These are phyloP conservation scores for Sebastes melanostomus DNA, from an alignment of 2,797 vertebrate species.

Conservation along the genomic window DNA sequence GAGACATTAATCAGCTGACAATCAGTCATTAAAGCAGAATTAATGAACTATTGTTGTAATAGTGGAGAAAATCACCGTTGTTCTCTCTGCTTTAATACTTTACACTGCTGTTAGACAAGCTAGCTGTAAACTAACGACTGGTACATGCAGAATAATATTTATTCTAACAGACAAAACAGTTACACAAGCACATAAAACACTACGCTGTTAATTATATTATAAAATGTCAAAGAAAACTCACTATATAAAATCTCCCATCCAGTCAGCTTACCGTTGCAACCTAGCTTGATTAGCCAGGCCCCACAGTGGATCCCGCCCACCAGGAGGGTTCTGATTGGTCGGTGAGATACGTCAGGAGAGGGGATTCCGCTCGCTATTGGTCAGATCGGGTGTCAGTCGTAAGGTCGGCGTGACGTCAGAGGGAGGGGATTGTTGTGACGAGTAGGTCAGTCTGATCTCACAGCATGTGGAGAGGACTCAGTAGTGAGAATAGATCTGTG, in stretches of 20 bases:
- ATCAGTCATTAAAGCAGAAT: slow-evolving; percentile 19
- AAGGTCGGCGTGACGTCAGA: slow-evolving; percentile 44
- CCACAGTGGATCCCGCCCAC: slow-evolving; percentile 60
- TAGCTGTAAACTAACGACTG: slow-evolving; percentile 12
- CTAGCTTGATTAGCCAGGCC: slow-evolving; percentile 75
- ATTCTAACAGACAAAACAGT: slow-evolving; percentile 1
- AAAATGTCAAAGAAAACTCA: slow-evolving; percentile 73
- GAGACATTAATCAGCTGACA: neutral
- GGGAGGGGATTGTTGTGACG: slow-evolving; percentile 57
- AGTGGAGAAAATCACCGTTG: slow-evolving; percentile 77
- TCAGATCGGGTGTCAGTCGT: slow-evolving; percentile 17
- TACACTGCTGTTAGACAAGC: slow-evolving; percentile 58
- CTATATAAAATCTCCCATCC: slow-evolving; percentile 68
- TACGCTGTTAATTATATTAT: slow-evolving; percentile 10
- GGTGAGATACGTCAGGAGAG: rapidly evolving
- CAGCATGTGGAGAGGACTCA: slow-evolving; percentile 53
- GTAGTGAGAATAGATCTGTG: slow-evolving; percentile 35
- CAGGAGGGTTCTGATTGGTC: slow-evolving; percentile 50
- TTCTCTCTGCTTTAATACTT: slow-evolving; percentile 74
- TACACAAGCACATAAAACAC: neutral
- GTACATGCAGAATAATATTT: neutral
- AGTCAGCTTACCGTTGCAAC: slow-evolving; percentile 76
- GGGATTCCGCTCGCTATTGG: slow-evolving; percentile 52
- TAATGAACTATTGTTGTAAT: slow-evolving; percentile 31
- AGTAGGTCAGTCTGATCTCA: slow-evolving; percentile 58